Evolutionary conservation across 1,140 invertebrate genomes (phyloP).

Genomic region (Dreissena rostriformis): DNA sequence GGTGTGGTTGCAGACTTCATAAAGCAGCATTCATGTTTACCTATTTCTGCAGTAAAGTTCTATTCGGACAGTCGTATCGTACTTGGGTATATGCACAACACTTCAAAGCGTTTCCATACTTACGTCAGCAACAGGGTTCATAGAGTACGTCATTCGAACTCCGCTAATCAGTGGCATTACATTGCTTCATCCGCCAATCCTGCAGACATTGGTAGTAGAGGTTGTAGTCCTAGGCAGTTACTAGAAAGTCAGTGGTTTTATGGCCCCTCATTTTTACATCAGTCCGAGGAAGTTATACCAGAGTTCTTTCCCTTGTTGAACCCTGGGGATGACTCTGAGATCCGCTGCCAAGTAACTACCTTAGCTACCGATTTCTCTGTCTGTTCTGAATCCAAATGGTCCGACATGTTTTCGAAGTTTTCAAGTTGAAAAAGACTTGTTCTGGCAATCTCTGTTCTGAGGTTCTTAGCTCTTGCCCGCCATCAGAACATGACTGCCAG

Average conservation of each 20-base stretch:
- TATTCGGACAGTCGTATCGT: slow-evolving; percentile 42
- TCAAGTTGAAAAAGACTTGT: slow-evolving; percentile 21
- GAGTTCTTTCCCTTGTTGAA: background rate
- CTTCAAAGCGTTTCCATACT: slow-evolving; percentile 35
- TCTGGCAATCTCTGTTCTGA: no score
- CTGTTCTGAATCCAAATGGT: background rate
- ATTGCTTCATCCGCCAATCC: slow-evolving; percentile 47
- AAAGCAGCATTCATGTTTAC: background rate
- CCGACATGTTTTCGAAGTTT: slow-evolving; percentile 14
- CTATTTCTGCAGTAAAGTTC: slow-evolving; percentile 7
- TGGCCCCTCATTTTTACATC: background rate
- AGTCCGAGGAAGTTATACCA: background rate
- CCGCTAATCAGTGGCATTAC: slow-evolving; percentile 49
- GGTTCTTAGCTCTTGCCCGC: no score
- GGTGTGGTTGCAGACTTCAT: slow-evolving; percentile 29
- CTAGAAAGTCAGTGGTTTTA: background rate
- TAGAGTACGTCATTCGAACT: background rate
- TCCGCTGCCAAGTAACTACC: background rate
- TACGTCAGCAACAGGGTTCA: slow-evolving; percentile 52
- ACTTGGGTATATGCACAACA: slow-evolving; percentile 46
- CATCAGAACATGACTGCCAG: no score
- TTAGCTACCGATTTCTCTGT: background rate
- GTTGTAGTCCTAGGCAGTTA: background rate
- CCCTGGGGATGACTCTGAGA: slow-evolving; percentile 23
- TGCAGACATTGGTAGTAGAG: slow-evolving; percentile 45